Evolutionary conservation across 2,888 invertebrate genomes (phyloP).

Genomic region (Crioceris asparagi): DNA sequence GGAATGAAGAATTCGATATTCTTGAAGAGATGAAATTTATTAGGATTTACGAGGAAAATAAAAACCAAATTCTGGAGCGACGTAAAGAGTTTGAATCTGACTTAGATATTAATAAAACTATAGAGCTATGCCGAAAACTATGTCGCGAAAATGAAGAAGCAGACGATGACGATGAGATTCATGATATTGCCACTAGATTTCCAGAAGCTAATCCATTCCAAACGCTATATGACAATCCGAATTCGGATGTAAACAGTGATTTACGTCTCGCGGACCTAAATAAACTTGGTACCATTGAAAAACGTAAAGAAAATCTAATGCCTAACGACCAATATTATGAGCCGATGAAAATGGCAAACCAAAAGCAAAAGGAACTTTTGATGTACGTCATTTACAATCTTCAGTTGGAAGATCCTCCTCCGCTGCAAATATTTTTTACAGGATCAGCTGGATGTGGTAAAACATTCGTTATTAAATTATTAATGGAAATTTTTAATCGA

Average conservation of each 20-base stretch:
- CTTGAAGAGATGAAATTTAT: conserved; percentile 29
- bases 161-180: background rate
- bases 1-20: conserved; percentile 31
- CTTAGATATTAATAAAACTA: conserved; percentile 25
- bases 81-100: conserved; percentile 28
- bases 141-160: conserved; percentile 9
- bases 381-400: conserved; percentile 1
- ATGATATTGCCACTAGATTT: background rate
- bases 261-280: background rate
- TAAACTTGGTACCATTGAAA: background rate
- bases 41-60: conserved; percentile 27
- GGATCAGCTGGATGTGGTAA: too few species aligned
- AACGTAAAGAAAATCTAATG: background rate
- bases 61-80: conserved; percentile 22
- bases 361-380: background rate
- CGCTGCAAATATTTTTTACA: background rate
- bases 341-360: background rate
- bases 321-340: background rate
- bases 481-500: conserved; percentile 36
- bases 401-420: background rate
- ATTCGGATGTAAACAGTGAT: background rate
- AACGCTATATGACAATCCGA: background rate
- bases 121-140: conserved; percentile 33
- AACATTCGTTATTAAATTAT: conserved; percentile 12
- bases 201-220: background rate